A percentile compares a stretch with the other conserved stretches of the same genome.
These are phyloP conservation scores for Fistularia commersonii DNA, from an alignment of 2,797 vertebrate genomes.

Conservation along the genomic window DNA sequence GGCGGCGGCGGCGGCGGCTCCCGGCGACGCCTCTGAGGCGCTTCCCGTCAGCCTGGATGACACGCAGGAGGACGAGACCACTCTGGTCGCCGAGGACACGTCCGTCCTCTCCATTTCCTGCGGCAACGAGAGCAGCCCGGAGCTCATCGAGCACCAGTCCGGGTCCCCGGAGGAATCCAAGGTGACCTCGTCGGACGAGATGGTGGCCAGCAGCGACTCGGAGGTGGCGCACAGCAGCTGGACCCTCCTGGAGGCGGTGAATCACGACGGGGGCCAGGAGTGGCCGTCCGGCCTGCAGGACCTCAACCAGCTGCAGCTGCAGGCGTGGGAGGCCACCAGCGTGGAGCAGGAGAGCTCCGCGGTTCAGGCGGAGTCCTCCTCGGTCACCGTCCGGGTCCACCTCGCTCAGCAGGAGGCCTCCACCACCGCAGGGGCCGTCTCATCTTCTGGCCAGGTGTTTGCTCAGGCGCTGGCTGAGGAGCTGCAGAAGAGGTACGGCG, in stretches of 20 bases:
- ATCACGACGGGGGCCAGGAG: slow-evolving; percentile 75
- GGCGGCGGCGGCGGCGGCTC: neutral
- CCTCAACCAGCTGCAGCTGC: slow-evolving; percentile 63
- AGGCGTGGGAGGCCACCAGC: slow-evolving; percentile 75
- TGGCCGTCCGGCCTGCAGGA: slow-evolving; percentile 73
- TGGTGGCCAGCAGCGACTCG: slow-evolving; percentile 80
- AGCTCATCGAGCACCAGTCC: slow-evolving; percentile 68
- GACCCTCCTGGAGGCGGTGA: slow-evolving; percentile 78
- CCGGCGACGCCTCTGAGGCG: slow-evolving; percentile 22
- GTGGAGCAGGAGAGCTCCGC: slow-evolving; percentile 67
- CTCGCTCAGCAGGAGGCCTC: slow-evolving; percentile 54
- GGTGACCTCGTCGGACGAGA: slow-evolving; percentile 77
- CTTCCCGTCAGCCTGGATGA: slow-evolving; percentile 51
- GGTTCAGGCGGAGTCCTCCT: slow-evolving; percentile 65
- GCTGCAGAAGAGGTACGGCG: slow-evolving; percentile 78
- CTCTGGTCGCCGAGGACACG: slow-evolving; percentile 68
- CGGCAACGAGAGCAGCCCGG: slow-evolving; percentile 70
- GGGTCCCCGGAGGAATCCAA: slow-evolving; percentile 77
- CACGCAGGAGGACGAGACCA: slow-evolving; percentile 68
- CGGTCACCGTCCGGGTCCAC: slow-evolving; percentile 60
- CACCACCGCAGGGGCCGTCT: slow-evolving; percentile 1
- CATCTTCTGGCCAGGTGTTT: slow-evolving; percentile 56
- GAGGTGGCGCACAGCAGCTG: slow-evolving; percentile 82
- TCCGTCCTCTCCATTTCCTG: slow-evolving; percentile 63
- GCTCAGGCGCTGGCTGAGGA: slow-evolving; percentile 76